These are phyloP conservation scores for Microcebus ravelobensis DNA, from an alignment of 2,113 vertebrate genomes.

Conservation along the genomic window DNA sequence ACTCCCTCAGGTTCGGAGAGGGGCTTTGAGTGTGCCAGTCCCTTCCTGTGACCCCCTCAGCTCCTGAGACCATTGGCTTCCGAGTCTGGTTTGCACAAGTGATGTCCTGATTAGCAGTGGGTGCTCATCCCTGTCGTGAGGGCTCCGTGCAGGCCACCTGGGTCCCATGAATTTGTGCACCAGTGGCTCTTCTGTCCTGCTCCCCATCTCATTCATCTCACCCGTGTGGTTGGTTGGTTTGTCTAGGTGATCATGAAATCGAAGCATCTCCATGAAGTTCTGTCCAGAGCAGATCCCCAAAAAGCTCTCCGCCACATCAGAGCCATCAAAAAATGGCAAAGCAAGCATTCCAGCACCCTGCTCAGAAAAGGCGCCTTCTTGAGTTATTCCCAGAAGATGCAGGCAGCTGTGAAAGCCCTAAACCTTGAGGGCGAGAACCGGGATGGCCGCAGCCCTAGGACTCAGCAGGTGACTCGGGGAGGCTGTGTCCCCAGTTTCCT, in stretches of 20 bases:
- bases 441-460: constrained; percentile 84
- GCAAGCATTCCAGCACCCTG: constrained; percentile 82
- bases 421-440: constrained; percentile 14
- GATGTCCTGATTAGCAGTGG: background rate
- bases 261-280: constrained; percentile 90
- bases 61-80: background rate
- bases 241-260: constrained; percentile 91
- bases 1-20: background rate
- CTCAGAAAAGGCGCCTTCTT: constrained; percentile 91
- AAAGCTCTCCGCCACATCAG: constrained; percentile 87
- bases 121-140: fast-evolving
- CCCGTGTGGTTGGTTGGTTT: background rate
- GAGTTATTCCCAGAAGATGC: constrained; percentile 91
- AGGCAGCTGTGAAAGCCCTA: constrained; percentile 84
- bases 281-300: constrained; percentile 88
- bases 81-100: too few relatives aligned
- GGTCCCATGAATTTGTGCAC: background rate
- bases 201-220: background rate
- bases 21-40: background rate
- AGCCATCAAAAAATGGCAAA: constrained; percentile 91
- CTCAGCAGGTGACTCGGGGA: constrained; percentile 85
- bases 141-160: background rate
- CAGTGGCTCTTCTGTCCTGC: background rate
- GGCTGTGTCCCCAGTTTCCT: background rate
- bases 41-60: fast-evolving